These are phyloP conservation scores for Knipowitschia caucasica DNA, from an alignment of 2,797 vertebrate genomes.

Conservation along the genomic window DNA sequence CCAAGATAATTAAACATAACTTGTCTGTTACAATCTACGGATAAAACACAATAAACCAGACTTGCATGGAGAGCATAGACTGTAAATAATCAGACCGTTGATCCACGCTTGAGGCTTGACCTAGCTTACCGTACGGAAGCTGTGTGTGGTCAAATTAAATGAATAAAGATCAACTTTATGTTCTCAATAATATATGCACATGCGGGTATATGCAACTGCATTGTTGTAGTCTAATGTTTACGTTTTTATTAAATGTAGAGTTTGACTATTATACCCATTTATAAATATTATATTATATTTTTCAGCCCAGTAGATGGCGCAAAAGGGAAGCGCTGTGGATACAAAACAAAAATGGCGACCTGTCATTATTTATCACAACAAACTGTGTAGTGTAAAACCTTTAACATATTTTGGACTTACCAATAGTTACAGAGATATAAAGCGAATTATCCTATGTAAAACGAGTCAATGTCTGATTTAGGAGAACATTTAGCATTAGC, in stretches of 20 bases:
- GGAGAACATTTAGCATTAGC: background rate
- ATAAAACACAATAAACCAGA: too few species aligned
- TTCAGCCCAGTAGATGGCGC: background rate
- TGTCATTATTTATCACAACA: background rate
- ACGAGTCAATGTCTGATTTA: background rate
- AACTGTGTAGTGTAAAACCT: background rate
- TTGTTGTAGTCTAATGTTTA: background rate
- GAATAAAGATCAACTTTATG: too few species aligned
- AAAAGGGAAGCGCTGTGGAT: background rate
- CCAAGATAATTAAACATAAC: background rate
- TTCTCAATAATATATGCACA: too few species aligned
- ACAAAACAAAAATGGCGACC: background rate
- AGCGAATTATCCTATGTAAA: too few species aligned
- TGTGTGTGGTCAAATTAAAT: background rate
- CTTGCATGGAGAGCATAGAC: too few species aligned
- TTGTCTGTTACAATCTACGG: too few species aligned
- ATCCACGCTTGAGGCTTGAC: too few species aligned
- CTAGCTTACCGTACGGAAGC: slow-evolving; percentile 2
- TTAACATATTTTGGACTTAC: background rate
- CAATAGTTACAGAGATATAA: fast-evolving
- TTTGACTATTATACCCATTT: too few species aligned
- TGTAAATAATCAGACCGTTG: too few species aligned
- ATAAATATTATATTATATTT: too few species aligned
- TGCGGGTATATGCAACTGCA: too few species aligned
- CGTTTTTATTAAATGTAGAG: background rate